Evolutionary conservation across 2,113 vertebrate genomes (phyloP), one percentile per base, ranked within the genome.

Genomic region (Thinocorus orbignyianus): DNA sequence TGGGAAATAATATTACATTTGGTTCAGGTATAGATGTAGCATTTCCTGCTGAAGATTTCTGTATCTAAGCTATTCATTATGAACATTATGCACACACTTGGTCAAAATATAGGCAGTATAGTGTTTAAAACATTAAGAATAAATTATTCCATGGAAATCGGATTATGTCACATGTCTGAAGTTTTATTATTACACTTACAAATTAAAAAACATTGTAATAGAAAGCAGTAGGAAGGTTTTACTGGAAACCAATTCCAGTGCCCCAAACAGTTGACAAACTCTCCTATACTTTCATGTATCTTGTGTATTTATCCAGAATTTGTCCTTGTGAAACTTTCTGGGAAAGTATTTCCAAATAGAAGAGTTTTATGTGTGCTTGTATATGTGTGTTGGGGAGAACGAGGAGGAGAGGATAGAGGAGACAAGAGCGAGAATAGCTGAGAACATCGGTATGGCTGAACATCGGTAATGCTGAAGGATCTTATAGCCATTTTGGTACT

Each of bases 311-410:
- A 39, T 30, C 10, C 39, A 68, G 33, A 76, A 25, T 81, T 68
- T 84, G 5, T 22, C 33, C 19, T 37, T 0, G 0, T 41, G 11
- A 72, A 51, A 65, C 2, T 72, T 69, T 10, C 44, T 65, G 57
- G 26, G 23, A 82, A 79, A 42, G 24, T 48, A 55, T 80, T 90
- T 82, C 23, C 33, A 46, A 90, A 6, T 6, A 71, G 51, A 51
- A 33, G 51, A n/a, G 4, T 68, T 87, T 84, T 66, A 11, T 46
- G 9, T 71, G 28, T 60, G 28, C 22, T 52, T 39, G 6, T 64
- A 19, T 41, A 24, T 31, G 28, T 31, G 25, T 55, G 3, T 49
- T 83, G 44, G 13, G 13, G 39, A 17, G 44, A 84, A 81, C 42
- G 49, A 61, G 31, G 28, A 46, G 24, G 57, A 86, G 28, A 91